Evolutionary conservation across 2,113 vertebrate genomes (phyloP), one percentile per base, ranked within the genome.

Genomic region (Rhipidura dahli): DNA sequence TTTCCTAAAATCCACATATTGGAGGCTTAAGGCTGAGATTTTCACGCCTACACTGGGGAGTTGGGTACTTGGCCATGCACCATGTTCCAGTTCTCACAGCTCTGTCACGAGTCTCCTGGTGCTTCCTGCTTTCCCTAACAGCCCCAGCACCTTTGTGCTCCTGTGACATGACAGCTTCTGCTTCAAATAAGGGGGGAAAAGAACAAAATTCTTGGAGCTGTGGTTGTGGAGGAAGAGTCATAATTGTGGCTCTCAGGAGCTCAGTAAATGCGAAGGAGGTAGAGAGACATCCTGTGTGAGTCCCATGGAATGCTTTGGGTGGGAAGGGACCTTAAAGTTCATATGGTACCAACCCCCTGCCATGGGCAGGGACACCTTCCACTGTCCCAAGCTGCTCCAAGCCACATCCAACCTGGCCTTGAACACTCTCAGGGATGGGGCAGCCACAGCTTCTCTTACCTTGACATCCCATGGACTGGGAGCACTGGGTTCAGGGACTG

Each of bases 121-220:
- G 88, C 61, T 92, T 76, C 10, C 1, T 90, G 94, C 94, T 96
- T 94, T 92, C 92, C 92, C 92, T 90, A 50, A 85, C 79, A 93
- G 85, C 79, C 85, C 88, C 37, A 2, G 53, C 95, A 92, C 82
- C 75, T 94, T 68, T 76, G 66, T 65, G 79, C 82, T 94, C 79
- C 86, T 86, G 83, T 73, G 92, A 80, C 39, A 9, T 16, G 30
- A 39, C 85, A 86, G 68, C 63, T 94, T 94, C 83, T 86, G 79
- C 90, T 80, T 57, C 12, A 53, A 44, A 3, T 14, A 40, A 91
- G 51, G 5, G 70, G 71, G 57, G 68, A 51, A 90, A 76, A 40
- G 45, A 83, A 68, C 65, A 60, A 61, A 89, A 85, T 80, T 37
- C 57, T 57, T 28, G 37, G 54, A 19, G 26, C 65, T 1, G 1